Conservation (phyloP, 2,888 invertebrate species). For the Chrysolina haemoptera region DNA sequence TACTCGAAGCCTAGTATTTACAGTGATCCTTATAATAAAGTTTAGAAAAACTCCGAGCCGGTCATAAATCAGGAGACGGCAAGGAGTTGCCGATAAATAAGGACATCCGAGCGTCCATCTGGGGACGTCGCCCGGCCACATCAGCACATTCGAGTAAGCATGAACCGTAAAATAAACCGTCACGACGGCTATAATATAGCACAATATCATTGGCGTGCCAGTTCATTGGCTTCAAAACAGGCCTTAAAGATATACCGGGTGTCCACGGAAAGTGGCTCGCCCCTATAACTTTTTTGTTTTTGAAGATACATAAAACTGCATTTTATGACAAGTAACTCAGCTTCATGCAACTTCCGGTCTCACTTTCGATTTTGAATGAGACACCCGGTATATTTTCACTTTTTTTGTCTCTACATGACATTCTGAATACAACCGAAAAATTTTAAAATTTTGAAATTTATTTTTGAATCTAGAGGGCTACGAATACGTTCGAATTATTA, state of each 20-base stretch:
- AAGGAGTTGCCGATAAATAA: conserved; percentile 64
- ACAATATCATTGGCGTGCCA: conserved; percentile 40
- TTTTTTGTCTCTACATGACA: no score
- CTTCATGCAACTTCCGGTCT: no score
- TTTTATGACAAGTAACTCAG: no score
- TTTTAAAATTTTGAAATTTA: no score
- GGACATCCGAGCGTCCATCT: conserved; percentile 56
- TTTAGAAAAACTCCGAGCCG: conserved; percentile 59
- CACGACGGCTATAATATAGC: conserved; percentile 14
- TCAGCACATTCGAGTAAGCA: conserved; percentile 42
- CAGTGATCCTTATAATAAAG: conserved; percentile 63
- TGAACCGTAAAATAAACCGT: conserved; percentile 45
- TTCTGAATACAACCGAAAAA: no score
- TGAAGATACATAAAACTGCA: no score
- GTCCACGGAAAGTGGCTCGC: no score
- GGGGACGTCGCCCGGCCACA: conserved; percentile 38
- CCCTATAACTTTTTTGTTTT: no score
- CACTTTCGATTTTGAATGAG: no score
- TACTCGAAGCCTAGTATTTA: conserved; percentile 49
- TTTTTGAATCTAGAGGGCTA: no score
- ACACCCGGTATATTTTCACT: no score
- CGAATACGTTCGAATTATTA: no score
- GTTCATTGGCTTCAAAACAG: conserved; percentile 12
- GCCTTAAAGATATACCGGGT: neutral
- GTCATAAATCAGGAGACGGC: conserved; percentile 60